A percentile compares a stretch with the other conserved stretches of the same genome.
Evolutionary conservation across 2,797 vertebrate species (phyloP).

Genomic region (Falco peregrinus): DNA sequence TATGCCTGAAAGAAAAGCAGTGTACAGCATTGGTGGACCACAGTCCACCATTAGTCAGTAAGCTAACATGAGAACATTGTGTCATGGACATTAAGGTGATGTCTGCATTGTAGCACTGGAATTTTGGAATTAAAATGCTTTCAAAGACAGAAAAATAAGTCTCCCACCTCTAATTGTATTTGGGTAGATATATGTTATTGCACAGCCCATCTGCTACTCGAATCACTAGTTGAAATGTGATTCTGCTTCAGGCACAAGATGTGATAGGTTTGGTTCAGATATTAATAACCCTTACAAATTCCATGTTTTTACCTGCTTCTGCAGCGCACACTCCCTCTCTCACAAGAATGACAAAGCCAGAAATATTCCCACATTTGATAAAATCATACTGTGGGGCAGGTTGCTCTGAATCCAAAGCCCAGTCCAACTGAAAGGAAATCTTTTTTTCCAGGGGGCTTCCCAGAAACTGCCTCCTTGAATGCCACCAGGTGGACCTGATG

Average conservation of each 20-base stretch:
- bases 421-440: background rate
- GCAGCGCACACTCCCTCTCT: background rate
- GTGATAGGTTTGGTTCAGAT: background rate
- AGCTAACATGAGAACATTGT: background rate
- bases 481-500: background rate
- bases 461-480: background rate
- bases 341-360: background rate
- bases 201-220: background rate
- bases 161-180: background rate
- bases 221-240: background rate
- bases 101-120: background rate
- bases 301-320: background rate
- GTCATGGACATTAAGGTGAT: background rate
- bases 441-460: background rate
- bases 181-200: background rate
- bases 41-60: background rate
- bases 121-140: constrained; percentile 16
- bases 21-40: background rate
- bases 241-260: background rate
- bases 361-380: background rate
- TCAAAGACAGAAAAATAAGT: background rate
- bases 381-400: background rate
- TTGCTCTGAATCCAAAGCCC: background rate
- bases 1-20: constrained; percentile 24
- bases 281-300: background rate